Conservation (phyloP, 2,797 vertebrate species). For the Catostomus latipinnis region DNA sequence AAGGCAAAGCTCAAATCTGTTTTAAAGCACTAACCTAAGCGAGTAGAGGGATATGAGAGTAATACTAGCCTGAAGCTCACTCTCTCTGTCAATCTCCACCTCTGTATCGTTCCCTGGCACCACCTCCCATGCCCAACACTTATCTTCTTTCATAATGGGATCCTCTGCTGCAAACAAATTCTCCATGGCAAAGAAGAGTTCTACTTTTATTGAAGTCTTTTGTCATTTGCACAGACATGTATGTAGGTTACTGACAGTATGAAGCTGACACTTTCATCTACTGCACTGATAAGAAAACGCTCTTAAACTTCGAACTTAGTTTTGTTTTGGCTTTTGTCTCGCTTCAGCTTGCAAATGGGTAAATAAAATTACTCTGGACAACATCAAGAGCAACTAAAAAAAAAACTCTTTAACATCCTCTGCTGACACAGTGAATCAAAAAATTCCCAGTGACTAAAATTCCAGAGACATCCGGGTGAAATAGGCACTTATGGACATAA, state of each 20-base stretch:
- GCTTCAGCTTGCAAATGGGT: neutral
- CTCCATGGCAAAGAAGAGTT: neutral
- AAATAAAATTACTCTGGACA: neutral
- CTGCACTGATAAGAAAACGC: neutral
- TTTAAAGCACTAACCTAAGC: constrained; percentile 37
- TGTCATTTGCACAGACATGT: too few relatives aligned
- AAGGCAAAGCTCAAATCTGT: constrained; percentile 46
- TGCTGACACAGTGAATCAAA: neutral
- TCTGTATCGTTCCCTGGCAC: neutral
- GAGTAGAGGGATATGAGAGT: constrained; percentile 5
- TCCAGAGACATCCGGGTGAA: constrained; percentile 2
- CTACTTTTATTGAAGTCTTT: neutral
- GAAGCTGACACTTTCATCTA: neutral
- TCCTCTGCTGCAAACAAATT: neutral
- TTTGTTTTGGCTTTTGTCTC: constrained; percentile 1
- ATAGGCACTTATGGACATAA: neutral
- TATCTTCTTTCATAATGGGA: neutral
- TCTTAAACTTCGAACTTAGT: neutral
- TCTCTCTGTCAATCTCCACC: neutral
- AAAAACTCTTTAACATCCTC: neutral
- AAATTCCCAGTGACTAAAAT: neutral
- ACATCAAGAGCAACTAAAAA: too few relatives aligned
- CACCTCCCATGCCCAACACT: neutral
- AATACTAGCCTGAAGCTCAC: constrained; percentile 22
- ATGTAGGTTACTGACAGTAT: too few relatives aligned